These are phyloP conservation scores for Crotalus viridis DNA, from an alignment of 2,113 vertebrate genomes.

Conservation along the genomic window DNA sequence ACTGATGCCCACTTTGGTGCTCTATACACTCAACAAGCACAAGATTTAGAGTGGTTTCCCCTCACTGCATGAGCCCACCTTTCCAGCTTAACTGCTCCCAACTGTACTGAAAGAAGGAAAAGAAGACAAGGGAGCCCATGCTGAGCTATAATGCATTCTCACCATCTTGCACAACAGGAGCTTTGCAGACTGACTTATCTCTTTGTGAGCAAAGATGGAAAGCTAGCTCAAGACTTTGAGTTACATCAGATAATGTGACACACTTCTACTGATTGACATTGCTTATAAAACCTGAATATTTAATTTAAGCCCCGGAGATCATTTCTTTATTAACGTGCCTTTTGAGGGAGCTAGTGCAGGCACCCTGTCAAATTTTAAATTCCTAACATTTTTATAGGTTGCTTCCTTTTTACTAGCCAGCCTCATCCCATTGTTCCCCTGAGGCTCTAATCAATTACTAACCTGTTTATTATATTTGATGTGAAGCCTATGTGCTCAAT, in stretches of 20 bases:
- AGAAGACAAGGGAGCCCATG: slow-evolving; percentile 19
- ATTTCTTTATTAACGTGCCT: slow-evolving; percentile 62
- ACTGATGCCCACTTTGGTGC: neutral
- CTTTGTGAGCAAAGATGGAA: slow-evolving; percentile 15
- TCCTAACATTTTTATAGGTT: slow-evolving; percentile 55
- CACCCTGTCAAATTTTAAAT: slow-evolving; percentile 39
- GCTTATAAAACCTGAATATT: slow-evolving; percentile 54
- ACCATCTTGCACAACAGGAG: slow-evolving; percentile 8
- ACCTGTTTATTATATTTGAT: slow-evolving; percentile 62
- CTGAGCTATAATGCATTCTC: slow-evolving; percentile 4
- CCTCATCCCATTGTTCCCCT: slow-evolving; percentile 57
- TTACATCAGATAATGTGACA: slow-evolving; percentile 43
- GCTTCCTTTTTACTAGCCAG: slow-evolving; percentile 65
- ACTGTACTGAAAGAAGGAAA: neutral
- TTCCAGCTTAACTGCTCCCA: neutral
- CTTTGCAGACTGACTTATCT: neutral
- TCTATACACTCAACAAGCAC: neutral
- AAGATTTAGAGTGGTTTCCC: slow-evolving; percentile 19
- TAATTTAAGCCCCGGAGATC: slow-evolving; percentile 49
- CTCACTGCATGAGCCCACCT: neutral
- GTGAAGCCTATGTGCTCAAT: slow-evolving; percentile 68
- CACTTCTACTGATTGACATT: slow-evolving; percentile 44
- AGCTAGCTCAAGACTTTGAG: slow-evolving; percentile 42
- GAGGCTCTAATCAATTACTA: slow-evolving; percentile 67
- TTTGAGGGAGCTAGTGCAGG: slow-evolving; percentile 44